phyloP scores from a whole-genome alignment of 2,888 invertebrate species.

The Gryllus longicercus region DNA sequence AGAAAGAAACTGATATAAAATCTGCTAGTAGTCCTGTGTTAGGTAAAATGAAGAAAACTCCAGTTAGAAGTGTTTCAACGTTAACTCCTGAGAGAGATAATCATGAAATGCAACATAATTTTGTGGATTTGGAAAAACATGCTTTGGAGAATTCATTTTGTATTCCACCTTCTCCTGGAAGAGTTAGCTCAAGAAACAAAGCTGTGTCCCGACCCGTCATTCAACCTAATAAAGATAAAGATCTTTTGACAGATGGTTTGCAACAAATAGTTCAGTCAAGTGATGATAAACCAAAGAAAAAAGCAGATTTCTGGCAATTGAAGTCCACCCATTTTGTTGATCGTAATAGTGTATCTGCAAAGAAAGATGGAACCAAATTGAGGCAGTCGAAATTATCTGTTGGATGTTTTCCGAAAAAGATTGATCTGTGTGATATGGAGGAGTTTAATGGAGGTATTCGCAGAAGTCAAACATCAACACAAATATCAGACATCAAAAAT shows the following conservation, averaged over 20 bases:
- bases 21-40: constrained; percentile 4
- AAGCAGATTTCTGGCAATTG: background rate
- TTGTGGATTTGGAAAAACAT: background rate
- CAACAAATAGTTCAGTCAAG: too few species aligned
- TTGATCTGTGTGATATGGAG: background rate
- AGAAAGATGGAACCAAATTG: background rate
- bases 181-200: background rate
- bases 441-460: background rate
- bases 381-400: background rate
- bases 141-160: background rate
- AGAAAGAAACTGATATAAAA: background rate
- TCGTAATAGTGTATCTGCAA: background rate
- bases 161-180: background rate
- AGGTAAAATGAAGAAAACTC: background rate
- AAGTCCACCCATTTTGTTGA: background rate
- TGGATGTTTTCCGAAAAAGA: background rate
- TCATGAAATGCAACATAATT: background rate
- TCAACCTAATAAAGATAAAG: background rate
- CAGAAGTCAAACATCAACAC: background rate
- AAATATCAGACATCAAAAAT: background rate
- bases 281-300: background rate
- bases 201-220: background rate
- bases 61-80: background rate
- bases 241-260: background rate
- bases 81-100: background rate